Evolutionary conservation across 2,113 vertebrate species (phyloP).

Genomic region (Carlito syrichta): DNA sequence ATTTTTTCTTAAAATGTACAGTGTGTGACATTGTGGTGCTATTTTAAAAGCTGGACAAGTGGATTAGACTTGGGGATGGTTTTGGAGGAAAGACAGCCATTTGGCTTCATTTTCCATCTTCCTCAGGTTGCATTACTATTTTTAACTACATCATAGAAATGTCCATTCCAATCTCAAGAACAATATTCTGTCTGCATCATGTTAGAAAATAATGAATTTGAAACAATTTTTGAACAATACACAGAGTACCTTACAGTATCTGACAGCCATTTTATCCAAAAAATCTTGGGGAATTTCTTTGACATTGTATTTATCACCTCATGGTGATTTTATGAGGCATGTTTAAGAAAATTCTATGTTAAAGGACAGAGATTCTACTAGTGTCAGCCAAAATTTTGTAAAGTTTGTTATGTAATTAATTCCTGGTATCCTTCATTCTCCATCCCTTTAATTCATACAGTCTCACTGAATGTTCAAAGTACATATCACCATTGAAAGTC

Average conservation of each 20-base stretch:
- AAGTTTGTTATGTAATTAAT: background rate
- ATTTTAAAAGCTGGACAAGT: background rate
- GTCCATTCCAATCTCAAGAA: background rate
- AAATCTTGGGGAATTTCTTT: constrained; percentile 78
- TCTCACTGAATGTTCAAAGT: constrained; percentile 15
- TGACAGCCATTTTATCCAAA: constrained; percentile 76
- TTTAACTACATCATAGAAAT: background rate
- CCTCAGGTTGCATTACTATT: background rate
- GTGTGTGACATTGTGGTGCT: background rate
- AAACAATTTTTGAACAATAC: constrained; percentile 68
- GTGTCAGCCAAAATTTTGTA: background rate
- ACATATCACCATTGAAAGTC: background rate
- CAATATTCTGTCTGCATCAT: background rate
- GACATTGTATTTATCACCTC: constrained; percentile 44
- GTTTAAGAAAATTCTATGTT: background rate
- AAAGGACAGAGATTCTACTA: background rate
- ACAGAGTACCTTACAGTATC: constrained; percentile 74
- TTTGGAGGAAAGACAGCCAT: background rate
- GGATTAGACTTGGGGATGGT: background rate
- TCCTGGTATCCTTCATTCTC: constrained; percentile 6
- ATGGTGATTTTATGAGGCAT: background rate
- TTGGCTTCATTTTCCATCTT: background rate
- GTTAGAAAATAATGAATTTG: constrained; percentile 9
- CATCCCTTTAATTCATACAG: background rate
- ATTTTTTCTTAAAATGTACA: background rate